Evolutionary conservation across 2,888 invertebrate genomes (phyloP).

Genomic region (Sthenelais limicola): DNA sequence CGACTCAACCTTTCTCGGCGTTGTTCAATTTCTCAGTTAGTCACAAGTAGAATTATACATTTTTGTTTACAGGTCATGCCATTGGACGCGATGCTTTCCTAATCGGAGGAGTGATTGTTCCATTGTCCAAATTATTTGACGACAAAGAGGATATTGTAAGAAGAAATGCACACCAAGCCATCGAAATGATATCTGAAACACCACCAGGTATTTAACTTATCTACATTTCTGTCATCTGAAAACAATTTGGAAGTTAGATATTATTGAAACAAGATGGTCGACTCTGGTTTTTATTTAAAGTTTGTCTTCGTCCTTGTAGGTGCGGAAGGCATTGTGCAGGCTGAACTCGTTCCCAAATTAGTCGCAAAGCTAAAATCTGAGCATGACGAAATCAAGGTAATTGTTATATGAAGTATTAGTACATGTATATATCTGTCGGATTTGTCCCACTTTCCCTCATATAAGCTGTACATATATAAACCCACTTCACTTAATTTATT

Average conservation of each 20-base stretch:
- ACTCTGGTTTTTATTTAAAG: no score
- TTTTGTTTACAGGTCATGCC: slow-evolving; percentile 70
- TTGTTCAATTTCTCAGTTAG: no score
- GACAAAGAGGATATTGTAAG: slow-evolving; percentile 70
- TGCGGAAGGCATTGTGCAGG: slow-evolving; percentile 69
- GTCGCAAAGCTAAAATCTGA: slow-evolving; percentile 68
- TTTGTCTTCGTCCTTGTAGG: slow-evolving; percentile 54
- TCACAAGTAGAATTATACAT: neutral
- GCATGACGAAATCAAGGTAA: slow-evolving; percentile 71
- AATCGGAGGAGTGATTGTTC: slow-evolving; percentile 63
- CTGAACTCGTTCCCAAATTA: slow-evolving; percentile 65
- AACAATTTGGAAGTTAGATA: neutral
- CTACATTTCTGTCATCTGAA: neutral
- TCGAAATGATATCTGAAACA: slow-evolving; percentile 71
- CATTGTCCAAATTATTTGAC: slow-evolving; percentile 68
- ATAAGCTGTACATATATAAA: no score
- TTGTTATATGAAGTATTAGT: neutral
- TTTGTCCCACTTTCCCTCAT: no score
- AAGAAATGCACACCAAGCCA: slow-evolving; percentile 69
- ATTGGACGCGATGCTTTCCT: slow-evolving; percentile 71
- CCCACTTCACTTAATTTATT: no score
- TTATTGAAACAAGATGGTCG: no score
- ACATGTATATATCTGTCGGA: no score
- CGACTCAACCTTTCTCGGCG: no score
- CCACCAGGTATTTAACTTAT: slow-evolving; percentile 60